These are phyloP conservation scores for Columba guinea DNA, from an alignment of 2,797 vertebrate genomes.

Conservation along the genomic window DNA sequence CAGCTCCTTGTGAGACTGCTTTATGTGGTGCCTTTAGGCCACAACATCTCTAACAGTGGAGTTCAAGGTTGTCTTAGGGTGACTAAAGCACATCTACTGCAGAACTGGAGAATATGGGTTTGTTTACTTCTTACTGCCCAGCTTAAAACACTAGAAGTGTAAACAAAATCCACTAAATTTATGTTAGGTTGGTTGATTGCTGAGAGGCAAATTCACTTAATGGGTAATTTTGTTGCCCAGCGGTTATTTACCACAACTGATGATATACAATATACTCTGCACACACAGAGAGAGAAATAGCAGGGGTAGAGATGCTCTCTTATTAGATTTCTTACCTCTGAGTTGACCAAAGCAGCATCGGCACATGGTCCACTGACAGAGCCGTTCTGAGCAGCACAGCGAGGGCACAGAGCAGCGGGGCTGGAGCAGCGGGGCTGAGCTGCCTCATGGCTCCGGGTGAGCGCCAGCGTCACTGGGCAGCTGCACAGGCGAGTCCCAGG, in stretches of 20 bases:
- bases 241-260: neutral
- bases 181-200: neutral
- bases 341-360: constrained; percentile 66
- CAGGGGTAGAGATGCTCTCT: neutral
- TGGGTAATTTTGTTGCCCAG: neutral
- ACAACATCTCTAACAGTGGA: neutral
- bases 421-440: neutral
- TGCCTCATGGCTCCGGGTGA: neutral
- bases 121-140: neutral
- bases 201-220: neutral
- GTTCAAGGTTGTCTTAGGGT: neutral
- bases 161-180: neutral
- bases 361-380: constrained; percentile 5
- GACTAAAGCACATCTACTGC: neutral
- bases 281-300: rapidly evolving
- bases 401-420: neutral
- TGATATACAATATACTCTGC: rapidly evolving
- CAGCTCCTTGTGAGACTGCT: neutral
- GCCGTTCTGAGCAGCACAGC: neutral
- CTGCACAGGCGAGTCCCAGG: neutral
- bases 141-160: neutral
- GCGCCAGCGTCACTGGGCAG: rapidly evolving
- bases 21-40: neutral
- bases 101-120: neutral
- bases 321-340: constrained; percentile 19